Percentiles rank a stretch among this genome's conserved stretches.
These are phyloP conservation scores for Origma solitaria DNA, from an alignment of 2,113 vertebrate genomes.

Conservation along the genomic window DNA sequence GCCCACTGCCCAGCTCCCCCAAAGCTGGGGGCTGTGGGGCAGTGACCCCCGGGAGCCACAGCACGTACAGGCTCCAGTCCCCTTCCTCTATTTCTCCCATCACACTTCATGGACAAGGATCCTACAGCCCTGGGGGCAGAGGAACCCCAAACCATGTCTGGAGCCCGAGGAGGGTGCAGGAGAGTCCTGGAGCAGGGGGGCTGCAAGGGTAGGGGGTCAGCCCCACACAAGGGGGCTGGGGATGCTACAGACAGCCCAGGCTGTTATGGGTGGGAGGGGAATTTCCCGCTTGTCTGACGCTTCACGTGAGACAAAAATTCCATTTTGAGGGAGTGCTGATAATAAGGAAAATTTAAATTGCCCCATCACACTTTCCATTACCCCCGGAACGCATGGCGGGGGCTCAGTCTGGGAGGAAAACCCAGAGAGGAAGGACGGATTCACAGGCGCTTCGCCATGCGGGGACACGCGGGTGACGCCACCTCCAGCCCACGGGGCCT, in stretches of 20 bases:
- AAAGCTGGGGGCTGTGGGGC: neutral
- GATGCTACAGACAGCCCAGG: neutral
- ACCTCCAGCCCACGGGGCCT: fast-evolving
- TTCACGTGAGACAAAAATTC: neutral
- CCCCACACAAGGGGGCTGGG: fast-evolving
- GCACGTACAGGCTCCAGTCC: neutral
- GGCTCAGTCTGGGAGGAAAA: neutral
- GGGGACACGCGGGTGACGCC: neutral
- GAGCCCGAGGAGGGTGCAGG: neutral
- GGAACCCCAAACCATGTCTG: neutral
- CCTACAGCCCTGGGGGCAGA: neutral
- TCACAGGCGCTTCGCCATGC: fast-evolving
- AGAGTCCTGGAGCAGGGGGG: no score
- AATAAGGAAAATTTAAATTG: neutral
- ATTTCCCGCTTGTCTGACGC: neutral
- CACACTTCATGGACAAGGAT: fast-evolving
- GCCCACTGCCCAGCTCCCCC: neutral
- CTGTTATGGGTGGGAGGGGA: neutral
- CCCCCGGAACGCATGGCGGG: neutral
- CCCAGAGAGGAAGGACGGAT: neutral
- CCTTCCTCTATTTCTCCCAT: neutral
- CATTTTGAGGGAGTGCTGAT: neutral
- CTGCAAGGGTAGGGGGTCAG: no score
- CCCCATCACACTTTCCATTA: constrained; percentile 40
- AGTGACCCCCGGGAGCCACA: fast-evolving